Percentiles rank a stretch among this genome's conserved stretches.
phyloP scores from a whole-genome alignment of 2,888 invertebrate genomes.

The Pristionchus mayeri region DNA sequence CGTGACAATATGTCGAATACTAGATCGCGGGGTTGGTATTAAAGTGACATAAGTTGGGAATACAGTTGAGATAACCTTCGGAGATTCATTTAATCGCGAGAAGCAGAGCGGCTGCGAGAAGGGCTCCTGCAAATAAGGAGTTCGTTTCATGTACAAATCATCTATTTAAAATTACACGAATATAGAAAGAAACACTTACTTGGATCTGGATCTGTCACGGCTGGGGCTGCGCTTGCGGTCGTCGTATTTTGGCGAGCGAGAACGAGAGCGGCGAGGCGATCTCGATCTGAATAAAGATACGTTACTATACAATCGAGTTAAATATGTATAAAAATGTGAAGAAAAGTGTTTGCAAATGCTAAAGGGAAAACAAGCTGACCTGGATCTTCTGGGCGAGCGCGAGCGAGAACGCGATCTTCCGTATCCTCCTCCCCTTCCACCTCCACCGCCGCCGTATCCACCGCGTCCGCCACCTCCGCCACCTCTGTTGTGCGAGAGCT shows the following conservation, averaged over 20 bases:
- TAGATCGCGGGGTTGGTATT: neutral
- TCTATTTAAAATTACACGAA: neutral
- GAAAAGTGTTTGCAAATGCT: neutral
- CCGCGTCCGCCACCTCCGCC: conserved; percentile 74
- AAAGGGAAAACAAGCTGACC: neutral
- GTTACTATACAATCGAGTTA: too few relatives aligned
- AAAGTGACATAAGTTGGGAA: conserved; percentile 42
- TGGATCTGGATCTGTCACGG: conserved; percentile 41
- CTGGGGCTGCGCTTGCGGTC: conserved; percentile 48
- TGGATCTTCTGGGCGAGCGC: conserved; percentile 50
- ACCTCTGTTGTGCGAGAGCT: conserved; percentile 77
- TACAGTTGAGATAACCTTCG: neutral
- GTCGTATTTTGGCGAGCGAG: conserved; percentile 51
- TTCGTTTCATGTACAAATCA: neutral
- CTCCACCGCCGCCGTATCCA: conserved; percentile 54
- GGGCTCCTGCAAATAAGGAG: conserved; percentile 50
- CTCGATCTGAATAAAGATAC: conserved; percentile 34
- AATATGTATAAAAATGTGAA: too few relatives aligned
- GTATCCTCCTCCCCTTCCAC: conserved; percentile 44
- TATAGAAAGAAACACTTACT: neutral
- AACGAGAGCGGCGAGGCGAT: conserved; percentile 47
- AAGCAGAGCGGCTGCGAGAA: conserved; percentile 52
- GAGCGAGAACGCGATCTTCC: conserved; percentile 47
- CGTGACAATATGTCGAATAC: neutral
- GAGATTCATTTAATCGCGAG: conserved; percentile 45